phyloP scores from a whole-genome alignment of 2,797 vertebrate genomes.

The Mus caroli region DNA sequence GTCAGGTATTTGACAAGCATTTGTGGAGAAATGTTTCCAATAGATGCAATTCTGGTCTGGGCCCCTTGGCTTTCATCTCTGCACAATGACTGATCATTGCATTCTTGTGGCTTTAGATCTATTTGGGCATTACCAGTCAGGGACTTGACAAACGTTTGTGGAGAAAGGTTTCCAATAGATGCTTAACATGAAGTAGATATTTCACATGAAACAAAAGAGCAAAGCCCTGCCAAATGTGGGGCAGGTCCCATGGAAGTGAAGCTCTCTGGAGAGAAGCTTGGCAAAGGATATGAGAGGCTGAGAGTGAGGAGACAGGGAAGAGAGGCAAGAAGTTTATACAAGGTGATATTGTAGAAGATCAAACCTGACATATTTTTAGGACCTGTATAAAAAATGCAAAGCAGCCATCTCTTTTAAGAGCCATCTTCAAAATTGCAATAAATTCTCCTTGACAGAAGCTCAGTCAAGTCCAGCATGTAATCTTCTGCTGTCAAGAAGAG shows the following conservation, averaged over 20 bases:
- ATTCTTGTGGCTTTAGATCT: background rate
- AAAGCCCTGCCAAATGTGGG: background rate
- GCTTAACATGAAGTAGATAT: background rate
- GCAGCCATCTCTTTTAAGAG: constrained; percentile 73
- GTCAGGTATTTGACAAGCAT: background rate
- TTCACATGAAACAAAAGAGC: background rate
- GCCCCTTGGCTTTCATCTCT: background rate
- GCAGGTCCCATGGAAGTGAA: background rate
- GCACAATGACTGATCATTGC: background rate
- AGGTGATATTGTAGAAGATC: constrained; percentile 66
- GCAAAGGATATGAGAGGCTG: background rate
- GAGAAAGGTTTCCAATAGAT: background rate
- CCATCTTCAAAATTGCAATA: constrained; percentile 72
- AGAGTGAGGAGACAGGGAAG: background rate
- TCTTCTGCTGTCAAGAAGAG: constrained; percentile 75
- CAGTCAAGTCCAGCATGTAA: constrained; percentile 77
- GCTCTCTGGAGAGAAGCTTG: background rate
- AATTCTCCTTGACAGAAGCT: constrained; percentile 77
- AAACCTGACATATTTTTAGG: constrained; percentile 72
- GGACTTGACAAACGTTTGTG: background rate
- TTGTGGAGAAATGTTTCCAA: background rate
- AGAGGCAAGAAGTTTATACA: constrained; percentile 41
- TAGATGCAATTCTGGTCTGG: background rate
- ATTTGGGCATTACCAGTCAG: background rate
- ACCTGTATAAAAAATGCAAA: constrained; percentile 77